Evolutionary conservation across 2,888 invertebrate genomes (phyloP), one percentile per base, ranked within the genome.

Genomic region (Lasius fuliginosus): DNA sequence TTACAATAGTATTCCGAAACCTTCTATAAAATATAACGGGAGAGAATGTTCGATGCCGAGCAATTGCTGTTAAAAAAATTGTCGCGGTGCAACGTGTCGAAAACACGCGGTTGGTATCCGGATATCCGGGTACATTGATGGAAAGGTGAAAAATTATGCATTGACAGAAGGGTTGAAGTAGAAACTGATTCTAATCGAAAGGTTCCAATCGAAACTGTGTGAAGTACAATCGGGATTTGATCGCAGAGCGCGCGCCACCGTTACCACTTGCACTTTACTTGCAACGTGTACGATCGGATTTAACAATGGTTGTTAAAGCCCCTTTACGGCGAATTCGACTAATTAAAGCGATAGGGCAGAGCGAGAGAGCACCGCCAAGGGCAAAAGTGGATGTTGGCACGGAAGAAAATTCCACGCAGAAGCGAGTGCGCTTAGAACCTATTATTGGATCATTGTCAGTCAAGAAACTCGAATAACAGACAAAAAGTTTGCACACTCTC

Each of bases 401-500:
- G 79, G 23, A 56, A 73, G 73, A 62, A 73, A 81, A 73, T 49
- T 73, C 60, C 73, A 33, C 79, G 36, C 79, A 23, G 12, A 71
- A 79, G 67, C 33, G 53, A n/a, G 73, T 71, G 46, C 68, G 67
- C 56, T 69, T 42, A 71, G 73, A 60, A 60, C 33, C 73, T 73
- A 73, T 60, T 60, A 73, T 60, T 73, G 46, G 73, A 68, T 69
- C 77, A 49, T 76, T 76, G 75, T 42, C 77, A 69, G 69, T 77
- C 69, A 68, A 69, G 56, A 77, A 69, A 77, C 77, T 42, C 40
- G 40, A 40, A 77, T 27, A 68, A 56, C 69, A 69, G 40, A 77
- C 56, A 30, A 40, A 77, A 69, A 77, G 56, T 69, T 56, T 53
- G 15, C 56, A 30, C 15, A 56, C 40, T 53, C 30, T 68, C 27